phyloP scores from a whole-genome alignment of 2,113 vertebrate genomes.

The Delphinus delphis region DNA sequence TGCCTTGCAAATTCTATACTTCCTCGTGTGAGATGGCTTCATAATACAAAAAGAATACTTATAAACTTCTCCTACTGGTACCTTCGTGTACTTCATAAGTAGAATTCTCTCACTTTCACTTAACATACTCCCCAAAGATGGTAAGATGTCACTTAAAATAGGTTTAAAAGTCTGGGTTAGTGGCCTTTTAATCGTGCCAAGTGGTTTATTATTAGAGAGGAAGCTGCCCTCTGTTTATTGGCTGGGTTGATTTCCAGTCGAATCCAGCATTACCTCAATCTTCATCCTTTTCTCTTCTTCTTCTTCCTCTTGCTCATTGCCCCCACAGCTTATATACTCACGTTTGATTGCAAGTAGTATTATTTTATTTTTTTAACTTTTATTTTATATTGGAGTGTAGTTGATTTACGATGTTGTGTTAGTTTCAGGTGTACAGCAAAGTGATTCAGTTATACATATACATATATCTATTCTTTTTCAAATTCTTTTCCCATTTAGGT shows the following conservation, averaged over 20 bases:
- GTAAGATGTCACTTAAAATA: constrained; percentile 8
- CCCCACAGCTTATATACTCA: background rate
- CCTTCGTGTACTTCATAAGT: background rate
- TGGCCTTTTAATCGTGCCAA: background rate
- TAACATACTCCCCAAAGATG: background rate
- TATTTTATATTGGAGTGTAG: background rate
- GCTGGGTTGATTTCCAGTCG: background rate
- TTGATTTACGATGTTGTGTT: no score
- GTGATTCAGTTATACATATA: no score
- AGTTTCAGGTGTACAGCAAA: no score
- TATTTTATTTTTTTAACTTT: background rate
- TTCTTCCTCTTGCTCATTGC: background rate
- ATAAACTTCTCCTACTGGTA: background rate
- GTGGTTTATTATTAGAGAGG: background rate
- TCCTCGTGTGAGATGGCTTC: background rate
- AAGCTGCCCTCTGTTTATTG: background rate
- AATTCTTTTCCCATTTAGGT: no score
- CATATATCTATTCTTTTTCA: no score
- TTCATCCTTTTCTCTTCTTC: background rate
- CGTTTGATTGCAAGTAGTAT: background rate
- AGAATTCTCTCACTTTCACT: constrained; percentile 3
- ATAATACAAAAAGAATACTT: background rate
- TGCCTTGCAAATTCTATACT: background rate
- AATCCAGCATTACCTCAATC: background rate
- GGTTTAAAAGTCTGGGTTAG: background rate